phyloP scores from a whole-genome alignment of 2,113 vertebrate genomes.

The Stictonetta naevosa region DNA sequence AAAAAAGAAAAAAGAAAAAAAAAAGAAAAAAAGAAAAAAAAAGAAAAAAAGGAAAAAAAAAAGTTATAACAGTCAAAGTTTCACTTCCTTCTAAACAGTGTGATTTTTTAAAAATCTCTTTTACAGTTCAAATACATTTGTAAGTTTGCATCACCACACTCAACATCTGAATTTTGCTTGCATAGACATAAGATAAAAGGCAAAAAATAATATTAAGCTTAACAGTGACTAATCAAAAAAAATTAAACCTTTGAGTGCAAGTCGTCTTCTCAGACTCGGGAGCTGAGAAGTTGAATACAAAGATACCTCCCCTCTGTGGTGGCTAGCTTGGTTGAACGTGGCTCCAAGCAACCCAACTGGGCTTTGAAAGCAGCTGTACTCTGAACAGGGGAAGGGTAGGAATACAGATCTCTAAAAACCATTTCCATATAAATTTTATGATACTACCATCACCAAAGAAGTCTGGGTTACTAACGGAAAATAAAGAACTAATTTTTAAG shows the following conservation, averaged over 20 bases:
- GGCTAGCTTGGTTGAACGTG: not conserved
- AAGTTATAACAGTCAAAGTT: not conserved
- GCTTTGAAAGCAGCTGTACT: not conserved
- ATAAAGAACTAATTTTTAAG: not conserved
- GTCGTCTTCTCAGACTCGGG: not conserved
- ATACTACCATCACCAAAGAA: not conserved
- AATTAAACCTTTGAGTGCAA: not conserved
- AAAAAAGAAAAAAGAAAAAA: not conserved
- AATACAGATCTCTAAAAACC: not conserved
- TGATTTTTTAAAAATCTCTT: rapidly evolving
- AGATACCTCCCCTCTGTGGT: not conserved
- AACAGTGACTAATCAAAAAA: not conserved
- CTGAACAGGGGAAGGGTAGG: not conserved
- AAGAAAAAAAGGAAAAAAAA: not conserved
- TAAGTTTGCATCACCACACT: not conserved
- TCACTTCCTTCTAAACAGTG: not conserved
- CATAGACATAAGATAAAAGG: not conserved
- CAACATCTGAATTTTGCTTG: not conserved
- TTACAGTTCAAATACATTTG: not conserved
- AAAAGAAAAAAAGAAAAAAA: not conserved
- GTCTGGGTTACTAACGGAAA: not conserved
- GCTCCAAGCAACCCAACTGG: rapidly evolving
- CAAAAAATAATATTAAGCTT: not conserved
- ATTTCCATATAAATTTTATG: not conserved
- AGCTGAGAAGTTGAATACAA: not conserved